A percentile compares a stretch with the other conserved stretches of the same genome.
Evolutionary conservation across 1,140 invertebrate genomes (phyloP).

Genomic region (Ladona fulva): DNA sequence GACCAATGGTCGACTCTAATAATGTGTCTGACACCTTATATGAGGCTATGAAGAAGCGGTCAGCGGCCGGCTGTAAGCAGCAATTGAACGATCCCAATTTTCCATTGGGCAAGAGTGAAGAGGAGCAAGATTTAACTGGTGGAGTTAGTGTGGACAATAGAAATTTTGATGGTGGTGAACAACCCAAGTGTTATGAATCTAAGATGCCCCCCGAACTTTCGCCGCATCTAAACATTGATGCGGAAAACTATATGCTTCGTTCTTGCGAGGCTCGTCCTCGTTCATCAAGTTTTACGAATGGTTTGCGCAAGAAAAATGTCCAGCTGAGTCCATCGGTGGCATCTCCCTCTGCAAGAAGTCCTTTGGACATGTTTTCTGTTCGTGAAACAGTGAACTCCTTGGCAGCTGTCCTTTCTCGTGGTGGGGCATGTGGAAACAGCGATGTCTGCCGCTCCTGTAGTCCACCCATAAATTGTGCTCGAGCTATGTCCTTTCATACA

Average conservation of each 20-base stretch:
- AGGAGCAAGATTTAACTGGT: background rate
- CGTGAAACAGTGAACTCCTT: slow-evolving; percentile 30
- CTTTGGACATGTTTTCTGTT: slow-evolving; percentile 32
- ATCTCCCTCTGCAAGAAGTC: slow-evolving; percentile 18
- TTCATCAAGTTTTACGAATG: slow-evolving; percentile 15
- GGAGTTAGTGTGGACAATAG: slow-evolving; percentile 18
- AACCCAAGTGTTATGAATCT: slow-evolving; percentile 23
- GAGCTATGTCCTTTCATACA: slow-evolving; percentile 16
- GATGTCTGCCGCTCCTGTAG: slow-evolving; percentile 5
- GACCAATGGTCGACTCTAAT: slow-evolving; percentile 12
- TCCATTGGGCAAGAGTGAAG: slow-evolving; percentile 16
- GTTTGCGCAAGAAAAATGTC: slow-evolving; percentile 20
- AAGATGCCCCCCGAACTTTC: slow-evolving; percentile 2
- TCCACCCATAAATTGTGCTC: background rate
- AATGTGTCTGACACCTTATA: slow-evolving; percentile 11
- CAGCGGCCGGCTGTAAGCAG: slow-evolving; percentile 17
- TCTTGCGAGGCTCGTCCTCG: slow-evolving; percentile 12
- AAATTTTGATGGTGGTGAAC: slow-evolving; percentile 20
- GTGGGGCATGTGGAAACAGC: slow-evolving; percentile 7
- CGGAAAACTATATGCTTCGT: slow-evolving; percentile 24
- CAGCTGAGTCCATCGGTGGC: slow-evolving; percentile 14
- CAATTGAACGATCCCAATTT: slow-evolving; percentile 26
- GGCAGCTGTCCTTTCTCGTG: slow-evolving; percentile 15
- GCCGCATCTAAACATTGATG: background rate
- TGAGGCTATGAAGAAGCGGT: slow-evolving; percentile 26